A percentile compares a stretch with the other conserved stretches of the same genome.
Conservation (phyloP, 2,888 invertebrate species). For the Lissocephala sabroskyi region DNA sequence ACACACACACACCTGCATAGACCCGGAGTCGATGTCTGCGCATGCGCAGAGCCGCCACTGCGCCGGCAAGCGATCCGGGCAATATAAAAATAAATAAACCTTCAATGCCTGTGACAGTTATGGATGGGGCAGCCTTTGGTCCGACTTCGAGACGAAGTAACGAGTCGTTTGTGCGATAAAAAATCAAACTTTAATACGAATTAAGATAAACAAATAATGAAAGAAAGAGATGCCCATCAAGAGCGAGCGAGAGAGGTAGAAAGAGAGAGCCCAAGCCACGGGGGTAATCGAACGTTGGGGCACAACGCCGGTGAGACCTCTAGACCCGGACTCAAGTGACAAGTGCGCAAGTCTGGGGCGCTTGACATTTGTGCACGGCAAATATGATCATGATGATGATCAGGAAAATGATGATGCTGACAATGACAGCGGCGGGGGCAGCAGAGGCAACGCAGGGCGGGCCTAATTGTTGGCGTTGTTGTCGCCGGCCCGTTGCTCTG, state of each 20-base stretch:
- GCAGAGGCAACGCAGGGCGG: background rate
- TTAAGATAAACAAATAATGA: slow-evolving; percentile 54
- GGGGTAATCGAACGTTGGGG: slow-evolving; percentile 15
- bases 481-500: background rate
- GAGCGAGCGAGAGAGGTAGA: slow-evolving; percentile 4
- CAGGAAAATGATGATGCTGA: slow-evolving; percentile 9
- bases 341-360: slow-evolving; percentile 39
- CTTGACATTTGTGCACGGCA: slow-evolving; percentile 38
- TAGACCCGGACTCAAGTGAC: slow-evolving; percentile 55
- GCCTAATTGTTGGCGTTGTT: slow-evolving; percentile 8
- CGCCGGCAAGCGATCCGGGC: no score
- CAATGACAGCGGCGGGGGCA: no score
- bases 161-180: slow-evolving; percentile 48
- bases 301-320: slow-evolving; percentile 36
- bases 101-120: slow-evolving; percentile 56
- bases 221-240: slow-evolving; percentile 9
- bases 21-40: no score
- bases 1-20: no score
- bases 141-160: slow-evolving; percentile 40
- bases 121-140: slow-evolving; percentile 40
- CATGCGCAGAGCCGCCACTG: slow-evolving; percentile 17
- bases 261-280: background rate
- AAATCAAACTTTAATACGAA: slow-evolving; percentile 59
- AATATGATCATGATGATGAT: slow-evolving; percentile 11
- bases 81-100: slow-evolving; percentile 42